Percentiles rank a stretch among this genome's conserved stretches.
Evolutionary conservation across 2,113 vertebrate genomes (phyloP).

Genomic region (Clarias gariepinus): DNA sequence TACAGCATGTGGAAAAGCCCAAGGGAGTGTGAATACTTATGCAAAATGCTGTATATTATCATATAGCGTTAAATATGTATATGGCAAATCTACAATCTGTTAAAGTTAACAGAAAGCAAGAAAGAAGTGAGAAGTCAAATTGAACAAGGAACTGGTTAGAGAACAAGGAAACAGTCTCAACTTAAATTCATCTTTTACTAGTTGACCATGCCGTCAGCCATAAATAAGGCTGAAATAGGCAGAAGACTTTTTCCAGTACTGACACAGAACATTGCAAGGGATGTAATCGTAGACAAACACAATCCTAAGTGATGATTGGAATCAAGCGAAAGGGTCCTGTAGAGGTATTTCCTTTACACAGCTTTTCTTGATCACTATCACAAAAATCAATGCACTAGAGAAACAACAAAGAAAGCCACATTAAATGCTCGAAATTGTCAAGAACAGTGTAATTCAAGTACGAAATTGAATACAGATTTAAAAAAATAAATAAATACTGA

Average conservation of each 20-base stretch:
- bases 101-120: not conserved
- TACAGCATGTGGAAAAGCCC: too few relatives aligned
- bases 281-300: not conserved
- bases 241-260: not conserved
- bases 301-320: not conserved
- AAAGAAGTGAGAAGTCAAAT: not conserved
- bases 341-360: not conserved
- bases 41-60: too few relatives aligned
- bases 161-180: not conserved
- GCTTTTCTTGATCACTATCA: not conserved
- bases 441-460: not conserved
- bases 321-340: not conserved
- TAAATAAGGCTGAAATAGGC: not conserved
- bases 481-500: not conserved
- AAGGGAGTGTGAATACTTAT: too few relatives aligned
- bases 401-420: not conserved
- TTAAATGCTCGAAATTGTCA: not conserved
- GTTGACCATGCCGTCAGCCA: not conserved
- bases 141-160: not conserved
- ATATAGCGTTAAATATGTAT: too few relatives aligned
- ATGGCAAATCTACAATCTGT: too few relatives aligned
- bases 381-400: slow-evolving; percentile 11
- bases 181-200: not conserved
- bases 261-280: not conserved
- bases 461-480: not conserved